phyloP scores from a whole-genome alignment of 2,797 vertebrate species.

The Rhinatrema bivittatum region DNA sequence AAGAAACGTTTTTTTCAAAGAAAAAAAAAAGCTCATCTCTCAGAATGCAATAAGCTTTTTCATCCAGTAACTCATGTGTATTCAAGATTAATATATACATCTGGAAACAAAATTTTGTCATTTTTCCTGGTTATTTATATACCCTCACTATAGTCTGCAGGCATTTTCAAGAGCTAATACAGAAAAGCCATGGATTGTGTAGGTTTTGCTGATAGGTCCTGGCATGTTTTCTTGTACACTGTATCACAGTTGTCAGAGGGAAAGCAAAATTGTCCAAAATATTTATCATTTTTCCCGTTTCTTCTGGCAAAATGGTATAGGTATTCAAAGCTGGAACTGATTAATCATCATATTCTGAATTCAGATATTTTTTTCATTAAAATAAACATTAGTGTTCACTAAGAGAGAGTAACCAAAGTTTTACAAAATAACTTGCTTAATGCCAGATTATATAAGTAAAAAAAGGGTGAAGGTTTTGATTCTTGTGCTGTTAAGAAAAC shows the following conservation, averaged over 20 bases:
- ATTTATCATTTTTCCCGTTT: background rate
- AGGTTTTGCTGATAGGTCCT: constrained; percentile 9
- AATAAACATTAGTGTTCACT: too few species aligned
- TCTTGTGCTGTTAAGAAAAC: too few species aligned
- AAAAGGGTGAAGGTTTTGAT: too few species aligned
- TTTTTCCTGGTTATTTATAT: constrained; percentile 14
- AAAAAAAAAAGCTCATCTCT: constrained; percentile 1
- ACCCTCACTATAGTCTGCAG: constrained; percentile 3
- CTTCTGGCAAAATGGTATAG: background rate
- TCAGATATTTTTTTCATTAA: too few species aligned
- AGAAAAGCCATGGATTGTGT: constrained; percentile 1
- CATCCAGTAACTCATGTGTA: background rate
- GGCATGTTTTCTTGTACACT: constrained; percentile 13
- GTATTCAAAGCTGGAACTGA: constrained; percentile 3
- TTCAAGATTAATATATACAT: constrained; percentile 6
- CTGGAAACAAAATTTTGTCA: constrained; percentile 5
- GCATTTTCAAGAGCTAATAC: background rate
- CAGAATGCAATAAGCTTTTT: background rate
- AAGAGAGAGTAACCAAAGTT: constrained; percentile 44
- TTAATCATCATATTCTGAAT: constrained; percentile 12
- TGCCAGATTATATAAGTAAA: too few species aligned
- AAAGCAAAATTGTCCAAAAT: constrained; percentile 5
- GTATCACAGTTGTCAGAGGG: background rate
- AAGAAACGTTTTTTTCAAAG: background rate
- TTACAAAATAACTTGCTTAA: constrained; percentile 19